phyloP scores from a whole-genome alignment of 2,113 vertebrate species.

The Myrmecobius fasciatus region DNA sequence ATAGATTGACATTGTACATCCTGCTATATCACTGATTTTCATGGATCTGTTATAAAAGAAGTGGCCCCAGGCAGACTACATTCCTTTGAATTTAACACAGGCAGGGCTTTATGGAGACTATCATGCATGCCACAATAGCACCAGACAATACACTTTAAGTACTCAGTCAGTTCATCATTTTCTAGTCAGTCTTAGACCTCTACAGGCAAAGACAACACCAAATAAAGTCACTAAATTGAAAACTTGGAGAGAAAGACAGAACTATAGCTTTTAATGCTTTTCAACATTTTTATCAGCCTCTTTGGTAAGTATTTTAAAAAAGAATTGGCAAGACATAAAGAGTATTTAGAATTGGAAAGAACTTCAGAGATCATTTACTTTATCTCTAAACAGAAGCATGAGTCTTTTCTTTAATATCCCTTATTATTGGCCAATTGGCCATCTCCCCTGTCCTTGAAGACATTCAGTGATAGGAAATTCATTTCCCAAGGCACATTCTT shows the following conservation, averaged over 20 bases:
- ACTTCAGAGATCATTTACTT: background rate
- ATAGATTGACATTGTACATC: slow-evolving; percentile 12
- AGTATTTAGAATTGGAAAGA: background rate
- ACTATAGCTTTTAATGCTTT: slow-evolving; percentile 4
- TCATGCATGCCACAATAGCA: slow-evolving; percentile 32
- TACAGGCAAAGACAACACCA: slow-evolving; percentile 8
- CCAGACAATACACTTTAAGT: slow-evolving; percentile 18
- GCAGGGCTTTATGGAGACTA: slow-evolving; percentile 52
- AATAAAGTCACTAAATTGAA: slow-evolving; percentile 4
- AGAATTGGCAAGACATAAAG: background rate
- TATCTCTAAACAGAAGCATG: background rate
- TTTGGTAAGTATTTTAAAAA: background rate
- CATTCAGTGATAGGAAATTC: background rate
- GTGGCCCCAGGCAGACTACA: slow-evolving; percentile 61
- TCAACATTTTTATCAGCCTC: background rate
- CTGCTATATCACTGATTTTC: slow-evolving; percentile 45
- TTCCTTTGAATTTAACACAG: slow-evolving; percentile 67
- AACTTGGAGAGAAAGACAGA: slow-evolving; percentile 43
- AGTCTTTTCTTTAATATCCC: background rate
- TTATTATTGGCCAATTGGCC: background rate
- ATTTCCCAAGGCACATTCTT: background rate
- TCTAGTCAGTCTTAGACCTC: slow-evolving; percentile 5
- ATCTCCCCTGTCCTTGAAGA: background rate
- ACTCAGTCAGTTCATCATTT: background rate
- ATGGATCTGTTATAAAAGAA: slow-evolving; percentile 24